Evolutionary conservation across 2,888 invertebrate species (phyloP), one percentile per base, ranked within the genome.

Genomic region (Sussaba pulchella): DNA sequence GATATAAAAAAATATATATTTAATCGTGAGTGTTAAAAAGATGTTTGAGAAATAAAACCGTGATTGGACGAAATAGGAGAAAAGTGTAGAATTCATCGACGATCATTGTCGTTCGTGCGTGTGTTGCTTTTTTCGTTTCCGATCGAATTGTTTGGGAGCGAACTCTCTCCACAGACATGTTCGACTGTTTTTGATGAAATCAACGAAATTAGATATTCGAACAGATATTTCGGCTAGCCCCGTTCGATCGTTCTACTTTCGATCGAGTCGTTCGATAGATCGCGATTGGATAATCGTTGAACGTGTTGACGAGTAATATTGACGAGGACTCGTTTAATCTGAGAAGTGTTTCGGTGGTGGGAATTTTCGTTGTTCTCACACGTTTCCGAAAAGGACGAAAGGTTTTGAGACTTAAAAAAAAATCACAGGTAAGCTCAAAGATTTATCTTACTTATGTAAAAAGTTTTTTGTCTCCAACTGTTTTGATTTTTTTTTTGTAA

Each of bases 141-240:
- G 2, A 5, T 31, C 31, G 31, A n/a, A n/a, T 31, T 31, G 31
- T 5, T 31, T 6, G 6, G 31, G 31, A 31, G 31, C 6, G 31
- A 6, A 31, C 31, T 31, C 31, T 31, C 31, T 17, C 17, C 8
- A 57, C 8, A 41, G 67, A 73, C 17, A 78, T 69, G 73, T 73
- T 78, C 78, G 73, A 78, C 69, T 69, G 73, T 39, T 73, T 78
- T 45, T 69, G 73, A 78, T 67, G 50, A 21, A 61, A 72, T 36
- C 36, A 24, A 54, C 24, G 8, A 59, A 52, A 54, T 10, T n/a
- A n/a, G 26, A 1, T 26, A 4, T 36, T 31, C 31, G 24, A 24
- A 54, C 6, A n/a, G 26, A 54, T 52, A 54, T 26, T 54, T 54
- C 31, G 10, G 12, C 1, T 8, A 31, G 4, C 31, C 6, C 31